phyloP scores from a whole-genome alignment of 2,888 invertebrate genomes.

The Drosophila phalerata region DNA sequence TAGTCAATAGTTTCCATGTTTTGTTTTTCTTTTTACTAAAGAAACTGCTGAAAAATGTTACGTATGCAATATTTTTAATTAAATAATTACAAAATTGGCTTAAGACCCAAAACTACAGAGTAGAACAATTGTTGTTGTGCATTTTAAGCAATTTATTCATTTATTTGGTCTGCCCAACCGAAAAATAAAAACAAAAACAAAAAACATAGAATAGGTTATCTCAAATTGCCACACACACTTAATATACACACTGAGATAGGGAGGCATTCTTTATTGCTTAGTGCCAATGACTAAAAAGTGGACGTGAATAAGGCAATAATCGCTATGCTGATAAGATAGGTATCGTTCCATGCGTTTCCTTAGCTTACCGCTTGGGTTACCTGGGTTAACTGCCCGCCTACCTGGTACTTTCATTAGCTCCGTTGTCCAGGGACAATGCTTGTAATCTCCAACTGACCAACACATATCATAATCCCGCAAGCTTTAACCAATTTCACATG shows the following conservation, averaged over 20 bases:
- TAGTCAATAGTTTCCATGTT: constrained; percentile 10
- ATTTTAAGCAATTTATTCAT: constrained; percentile 25
- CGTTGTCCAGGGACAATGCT: constrained; percentile 6
- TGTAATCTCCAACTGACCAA: constrained; percentile 47
- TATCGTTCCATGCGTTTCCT: constrained; percentile 10
- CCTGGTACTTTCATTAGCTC: constrained; percentile 7
- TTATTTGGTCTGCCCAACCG: constrained; percentile 18
- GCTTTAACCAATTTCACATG: constrained; percentile 24
- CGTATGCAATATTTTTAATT: constrained; percentile 42
- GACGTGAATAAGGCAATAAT: constrained; percentile 72
- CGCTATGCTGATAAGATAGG: constrained; percentile 66
- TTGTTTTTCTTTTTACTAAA: background rate
- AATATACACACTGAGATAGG: constrained; percentile 27
- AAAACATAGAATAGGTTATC: constrained; percentile 35
- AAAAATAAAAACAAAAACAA: constrained; percentile 1
- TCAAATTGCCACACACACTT: constrained; percentile 39
- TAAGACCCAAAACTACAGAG: background rate
- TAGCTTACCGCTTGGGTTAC: constrained; percentile 12
- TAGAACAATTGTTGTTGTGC: constrained; percentile 10
- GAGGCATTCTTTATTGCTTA: constrained; percentile 56
- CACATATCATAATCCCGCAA: constrained; percentile 36
- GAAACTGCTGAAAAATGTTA: constrained; percentile 24
- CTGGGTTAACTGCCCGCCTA: constrained; percentile 1
- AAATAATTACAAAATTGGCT: constrained; percentile 28
- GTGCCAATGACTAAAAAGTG: constrained; percentile 54